Base-by-base conservation (phyloP, 2,888 invertebrate species). In the Trachelus troglodyta region DNA sequence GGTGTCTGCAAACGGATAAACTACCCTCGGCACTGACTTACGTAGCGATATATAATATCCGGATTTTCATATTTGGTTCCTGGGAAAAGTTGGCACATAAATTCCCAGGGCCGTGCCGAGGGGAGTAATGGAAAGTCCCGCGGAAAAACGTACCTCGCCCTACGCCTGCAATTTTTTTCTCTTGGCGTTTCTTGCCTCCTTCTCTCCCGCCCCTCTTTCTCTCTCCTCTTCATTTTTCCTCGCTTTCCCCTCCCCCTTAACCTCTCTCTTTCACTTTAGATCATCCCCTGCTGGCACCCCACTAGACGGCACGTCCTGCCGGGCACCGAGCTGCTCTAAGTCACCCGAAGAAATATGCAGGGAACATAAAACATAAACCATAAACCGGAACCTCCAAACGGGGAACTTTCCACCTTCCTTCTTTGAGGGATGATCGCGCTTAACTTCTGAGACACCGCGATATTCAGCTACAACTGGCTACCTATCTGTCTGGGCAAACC, bases 51-150 rank as follows among this genome's bases (percentile, higher is more conserved):
- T 86, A 87, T 86, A 85, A 84, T 84, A 83, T 81, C 81, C 81
- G 83, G 82, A 85, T 88, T 85, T 76, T 83, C 82, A 85, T 74
- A 74, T 87, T 87, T 81, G 82, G 82, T 81, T 82, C 77, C 81
- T 77, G 81, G 82, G 80, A 79, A 87, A 87, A 86, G 86, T 87
- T 86, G 81, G 81, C 83, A 82, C 86, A 86, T 85, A 86, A 87
- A 88, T 88, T 87, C 83, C 56, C 56, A 23, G 56, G 56, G 23
- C 23, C 15, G 23, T 15, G 40, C 40, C 40, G 12, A 56, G 56
- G 56, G 56, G 56, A 23, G 56, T 56, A 56, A 56, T 56, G 56
- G 56, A 56, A 56, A 56, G 79, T 74, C 78, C 77, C 79, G 40
- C 79, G 81, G 80, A 83, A 84, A 85, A 87, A 85, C 84, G 81